Evolutionary conservation across 2,888 invertebrate genomes (phyloP).

Genomic region (Thumatha senex): DNA sequence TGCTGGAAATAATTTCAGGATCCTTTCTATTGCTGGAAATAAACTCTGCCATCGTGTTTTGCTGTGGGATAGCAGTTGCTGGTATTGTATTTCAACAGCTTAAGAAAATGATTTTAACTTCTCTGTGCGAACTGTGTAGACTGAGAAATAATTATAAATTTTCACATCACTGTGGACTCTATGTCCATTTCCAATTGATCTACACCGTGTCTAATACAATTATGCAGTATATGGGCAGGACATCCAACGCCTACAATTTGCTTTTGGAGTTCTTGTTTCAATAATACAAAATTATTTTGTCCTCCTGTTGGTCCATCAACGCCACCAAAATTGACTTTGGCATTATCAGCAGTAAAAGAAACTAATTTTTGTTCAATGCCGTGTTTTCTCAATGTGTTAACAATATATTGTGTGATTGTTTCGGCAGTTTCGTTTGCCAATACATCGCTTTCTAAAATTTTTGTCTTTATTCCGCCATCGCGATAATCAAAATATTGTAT

Average conservation of each 20-base stretch:
- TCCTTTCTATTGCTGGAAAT: conserved; percentile 38
- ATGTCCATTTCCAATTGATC: background rate
- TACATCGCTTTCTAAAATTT: no score
- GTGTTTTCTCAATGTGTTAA: conserved; percentile 13
- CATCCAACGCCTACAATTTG: conserved; percentile 26
- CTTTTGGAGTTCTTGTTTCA: conserved; percentile 11
- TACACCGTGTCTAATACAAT: background rate
- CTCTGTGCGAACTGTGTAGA: background rate
- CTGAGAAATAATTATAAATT: background rate
- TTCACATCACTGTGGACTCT: background rate
- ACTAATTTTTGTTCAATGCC: conserved; percentile 21
- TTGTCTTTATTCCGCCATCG: no score
- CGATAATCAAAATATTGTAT: no score
- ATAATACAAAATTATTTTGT: conserved; percentile 24
- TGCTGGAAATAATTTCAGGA: conserved; percentile 15
- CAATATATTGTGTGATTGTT: no score
- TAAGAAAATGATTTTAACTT: background rate
- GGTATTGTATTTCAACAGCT: background rate
- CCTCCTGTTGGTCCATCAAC: conserved; percentile 10
- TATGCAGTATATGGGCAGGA: background rate
- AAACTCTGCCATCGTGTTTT: conserved; percentile 14
- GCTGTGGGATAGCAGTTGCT: background rate
- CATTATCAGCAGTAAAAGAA: conserved; percentile 40
- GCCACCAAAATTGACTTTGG: conserved; percentile 48
- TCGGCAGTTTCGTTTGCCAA: no score